Evolutionary conservation across 2,113 vertebrate genomes (phyloP), one percentile per base, ranked within the genome.

Genomic region (Ptilorrhoa leucosticta): DNA sequence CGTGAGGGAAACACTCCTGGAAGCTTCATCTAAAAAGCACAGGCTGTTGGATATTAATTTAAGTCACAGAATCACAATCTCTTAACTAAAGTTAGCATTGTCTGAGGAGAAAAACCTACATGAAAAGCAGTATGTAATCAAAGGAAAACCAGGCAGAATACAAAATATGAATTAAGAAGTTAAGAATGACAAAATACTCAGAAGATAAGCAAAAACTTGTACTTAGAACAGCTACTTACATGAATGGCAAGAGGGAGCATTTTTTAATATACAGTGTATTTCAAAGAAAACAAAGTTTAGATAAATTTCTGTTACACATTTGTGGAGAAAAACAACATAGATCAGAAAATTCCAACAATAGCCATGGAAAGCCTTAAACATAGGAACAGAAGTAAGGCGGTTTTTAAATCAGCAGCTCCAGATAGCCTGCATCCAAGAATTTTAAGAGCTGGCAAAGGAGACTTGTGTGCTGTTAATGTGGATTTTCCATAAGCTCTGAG

Each of bases 401-500:
- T 92, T 97, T 96, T 94, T 73, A 90, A 73, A 96, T 96, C 92
- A 93, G 94, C 76, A 92, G 83, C 79, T 96, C 82, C 88, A 90
- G 79, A 95, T 50, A 79, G 83, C 26, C 63, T 61, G 47, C 75
- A 94, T 96, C 94, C 95, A 97, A 96, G 90, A 94, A 93, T 92
- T 95, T 96, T 86, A 95, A 92, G 76, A 92, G 71, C 76, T 96
- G 96, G 93, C 95, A 97, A 93, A 97, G 71, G 60, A 33, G 3
- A 66, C 79, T 63, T 89, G 39, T 92, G 54, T 78, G 86, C 90
- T 77, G 80, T 78, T 96, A 95, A 94, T 93, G 83, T 83, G 89
- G 92, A 90, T 97, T 97, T 97, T 97, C 92, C 90, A 92, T 93
- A 94, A 94, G 90, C 91, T 94, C 94, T 90, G 88, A 92, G 93